A percentile compares a stretch with the other conserved stretches of the same genome.
phyloP scores from a whole-genome alignment of 2,113 vertebrate genomes.

The Psittacara wagleri region DNA sequence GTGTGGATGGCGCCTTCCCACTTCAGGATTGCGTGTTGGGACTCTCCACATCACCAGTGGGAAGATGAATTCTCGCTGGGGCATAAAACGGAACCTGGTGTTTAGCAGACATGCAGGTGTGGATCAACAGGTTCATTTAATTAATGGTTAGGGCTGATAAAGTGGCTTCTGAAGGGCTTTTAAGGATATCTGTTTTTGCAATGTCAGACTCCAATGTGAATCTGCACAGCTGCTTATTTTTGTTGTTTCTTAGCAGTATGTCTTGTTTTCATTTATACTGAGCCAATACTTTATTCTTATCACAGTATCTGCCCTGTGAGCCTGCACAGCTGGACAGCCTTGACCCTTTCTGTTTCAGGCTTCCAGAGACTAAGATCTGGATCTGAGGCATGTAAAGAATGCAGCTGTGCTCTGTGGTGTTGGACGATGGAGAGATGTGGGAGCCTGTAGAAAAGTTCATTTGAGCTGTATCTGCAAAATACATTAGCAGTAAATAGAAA shows the following conservation, averaged over 20 bases:
- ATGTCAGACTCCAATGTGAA: neutral
- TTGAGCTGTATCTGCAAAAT: neutral
- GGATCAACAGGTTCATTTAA: neutral
- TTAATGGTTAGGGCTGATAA: neutral
- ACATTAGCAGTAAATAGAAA: neutral
- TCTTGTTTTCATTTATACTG: neutral
- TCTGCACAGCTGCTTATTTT: neutral
- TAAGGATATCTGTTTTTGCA: neutral
- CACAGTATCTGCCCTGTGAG: neutral
- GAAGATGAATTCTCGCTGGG: neutral
- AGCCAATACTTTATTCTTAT: neutral
- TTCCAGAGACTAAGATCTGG: neutral
- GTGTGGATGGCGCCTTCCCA: neutral
- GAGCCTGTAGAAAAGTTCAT: neutral
- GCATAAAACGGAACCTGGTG: neutral
- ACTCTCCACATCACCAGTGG: neutral
- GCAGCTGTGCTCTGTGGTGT: fast-evolving
- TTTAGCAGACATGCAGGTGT: neutral
- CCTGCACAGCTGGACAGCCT: neutral
- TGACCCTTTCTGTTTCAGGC: neutral
- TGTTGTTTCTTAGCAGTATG: neutral
- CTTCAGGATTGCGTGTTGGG: fast-evolving
- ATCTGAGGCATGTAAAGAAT: neutral
- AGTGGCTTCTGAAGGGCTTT: neutral
- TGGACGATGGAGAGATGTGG: neutral